Evolutionary conservation across 2,113 vertebrate species (phyloP).

Genomic region (Dasyprocta punctata): DNA sequence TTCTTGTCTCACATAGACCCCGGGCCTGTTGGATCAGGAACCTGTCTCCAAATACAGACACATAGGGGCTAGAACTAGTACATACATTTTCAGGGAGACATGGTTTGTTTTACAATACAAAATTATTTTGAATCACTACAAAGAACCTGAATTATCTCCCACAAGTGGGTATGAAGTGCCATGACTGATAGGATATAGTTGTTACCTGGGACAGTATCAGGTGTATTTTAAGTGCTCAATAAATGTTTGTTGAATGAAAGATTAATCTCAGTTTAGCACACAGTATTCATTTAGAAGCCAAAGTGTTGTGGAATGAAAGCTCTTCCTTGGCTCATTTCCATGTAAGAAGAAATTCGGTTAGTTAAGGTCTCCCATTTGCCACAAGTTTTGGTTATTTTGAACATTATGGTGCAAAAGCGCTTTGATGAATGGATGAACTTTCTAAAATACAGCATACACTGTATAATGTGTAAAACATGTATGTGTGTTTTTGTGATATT

Average conservation of each 20-base stretch:
- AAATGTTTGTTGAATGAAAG: neutral
- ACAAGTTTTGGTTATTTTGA: neutral
- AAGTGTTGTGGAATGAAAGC: conserved; percentile 7
- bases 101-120: neutral
- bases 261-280: neutral
- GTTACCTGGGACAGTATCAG: neutral
- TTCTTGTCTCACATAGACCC: neutral
- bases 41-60: neutral
- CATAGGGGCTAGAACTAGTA: neutral
- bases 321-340: conserved; percentile 1
- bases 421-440: neutral
- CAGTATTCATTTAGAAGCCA: conserved; percentile 18
- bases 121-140: neutral
- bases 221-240: neutral
- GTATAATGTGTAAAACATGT: neutral
- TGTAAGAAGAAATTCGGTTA: neutral
- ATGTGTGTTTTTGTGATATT: neutral
- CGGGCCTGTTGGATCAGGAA: neutral
- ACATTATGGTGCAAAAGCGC: neutral
- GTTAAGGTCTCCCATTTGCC: neutral
- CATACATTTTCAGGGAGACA: neutral
- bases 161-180: neutral
- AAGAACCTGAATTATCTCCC: neutral
- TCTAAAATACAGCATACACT: neutral
- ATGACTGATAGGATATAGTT: fast-evolving